Conservation (phyloP, 2,888 invertebrate species). For the Oligia fasciuncula region DNA sequence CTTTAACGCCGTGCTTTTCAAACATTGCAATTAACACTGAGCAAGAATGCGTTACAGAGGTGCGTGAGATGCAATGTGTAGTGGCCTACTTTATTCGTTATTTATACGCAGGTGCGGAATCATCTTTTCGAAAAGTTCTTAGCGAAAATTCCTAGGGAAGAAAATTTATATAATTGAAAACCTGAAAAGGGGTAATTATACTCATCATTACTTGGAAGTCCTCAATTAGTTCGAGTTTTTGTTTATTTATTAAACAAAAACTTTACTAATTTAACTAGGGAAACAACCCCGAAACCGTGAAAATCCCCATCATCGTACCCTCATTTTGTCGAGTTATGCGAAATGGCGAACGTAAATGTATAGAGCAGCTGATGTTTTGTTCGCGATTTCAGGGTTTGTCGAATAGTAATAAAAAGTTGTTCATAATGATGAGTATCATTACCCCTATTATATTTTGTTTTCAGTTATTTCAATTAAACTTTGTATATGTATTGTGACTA, state of each 20-base stretch:
- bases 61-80: conserved; percentile 52
- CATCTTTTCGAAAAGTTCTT: conserved; percentile 16
- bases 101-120: conserved; percentile 22
- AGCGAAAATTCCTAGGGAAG: not conserved
- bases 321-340: not conserved
- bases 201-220: not conserved
- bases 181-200: not conserved
- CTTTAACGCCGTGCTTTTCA: conserved; percentile 22
- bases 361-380: not conserved
- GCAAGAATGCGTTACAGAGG: conserved; percentile 53
- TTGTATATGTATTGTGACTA: not conserved
- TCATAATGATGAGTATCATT: not conserved
- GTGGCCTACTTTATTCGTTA: conserved; percentile 43
- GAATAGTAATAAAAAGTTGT: not conserved
- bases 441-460: not conserved
- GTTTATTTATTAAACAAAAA: too few relatives aligned
- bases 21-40: conserved; percentile 39
- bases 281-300: not conserved
- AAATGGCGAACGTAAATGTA: not conserved
- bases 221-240: not conserved
- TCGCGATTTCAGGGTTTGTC: not conserved
- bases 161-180: not conserved
- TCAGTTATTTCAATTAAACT: not conserved
- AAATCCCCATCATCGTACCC: not conserved
- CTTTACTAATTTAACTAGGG: not conserved